Evolutionary conservation across 2,113 vertebrate species (phyloP).

Genomic region (Atrichornis clamosus): DNA sequence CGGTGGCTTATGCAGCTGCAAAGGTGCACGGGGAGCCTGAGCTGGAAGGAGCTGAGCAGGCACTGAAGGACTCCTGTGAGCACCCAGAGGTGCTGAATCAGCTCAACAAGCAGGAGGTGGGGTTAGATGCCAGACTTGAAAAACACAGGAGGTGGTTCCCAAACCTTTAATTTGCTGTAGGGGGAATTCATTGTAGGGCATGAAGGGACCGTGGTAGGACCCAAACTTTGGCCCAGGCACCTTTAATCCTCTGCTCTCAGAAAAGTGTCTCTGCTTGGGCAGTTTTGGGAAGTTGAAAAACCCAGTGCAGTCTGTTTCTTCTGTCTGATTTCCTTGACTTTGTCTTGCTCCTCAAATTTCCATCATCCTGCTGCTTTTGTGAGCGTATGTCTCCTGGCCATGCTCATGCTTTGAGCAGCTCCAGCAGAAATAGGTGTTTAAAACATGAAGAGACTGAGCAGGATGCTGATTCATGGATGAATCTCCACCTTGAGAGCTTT

Average conservation of each 20-base stretch:
- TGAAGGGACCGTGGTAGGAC: accelerated
- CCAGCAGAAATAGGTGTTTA: not conserved
- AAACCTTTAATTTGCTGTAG: not conserved
- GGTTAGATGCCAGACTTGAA: not conserved
- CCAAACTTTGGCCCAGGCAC: not conserved
- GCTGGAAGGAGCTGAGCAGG: not conserved
- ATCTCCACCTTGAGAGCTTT: not conserved
- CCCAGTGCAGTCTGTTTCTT: not conserved
- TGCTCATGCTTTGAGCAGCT: not conserved
- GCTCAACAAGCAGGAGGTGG: not conserved
- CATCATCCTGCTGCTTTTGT: not conserved
- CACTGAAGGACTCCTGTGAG: accelerated
- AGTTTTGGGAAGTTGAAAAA: not conserved
- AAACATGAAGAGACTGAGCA: not conserved
- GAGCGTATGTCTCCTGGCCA: accelerated
- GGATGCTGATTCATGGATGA: not conserved
- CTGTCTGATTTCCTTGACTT: not conserved
- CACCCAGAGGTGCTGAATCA: not conserved
- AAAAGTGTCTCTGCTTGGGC: not conserved
- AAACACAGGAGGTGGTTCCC: not conserved
- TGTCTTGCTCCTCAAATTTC: conserved; percentile 19
- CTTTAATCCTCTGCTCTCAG: not conserved
- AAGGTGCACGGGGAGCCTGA: not conserved
- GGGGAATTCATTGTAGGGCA: not conserved
- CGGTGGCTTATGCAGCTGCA: accelerated